Evolutionary conservation across 2,888 invertebrate species (phyloP), one percentile per base, ranked within the genome.

Genomic region (Cryptops parisi): DNA sequence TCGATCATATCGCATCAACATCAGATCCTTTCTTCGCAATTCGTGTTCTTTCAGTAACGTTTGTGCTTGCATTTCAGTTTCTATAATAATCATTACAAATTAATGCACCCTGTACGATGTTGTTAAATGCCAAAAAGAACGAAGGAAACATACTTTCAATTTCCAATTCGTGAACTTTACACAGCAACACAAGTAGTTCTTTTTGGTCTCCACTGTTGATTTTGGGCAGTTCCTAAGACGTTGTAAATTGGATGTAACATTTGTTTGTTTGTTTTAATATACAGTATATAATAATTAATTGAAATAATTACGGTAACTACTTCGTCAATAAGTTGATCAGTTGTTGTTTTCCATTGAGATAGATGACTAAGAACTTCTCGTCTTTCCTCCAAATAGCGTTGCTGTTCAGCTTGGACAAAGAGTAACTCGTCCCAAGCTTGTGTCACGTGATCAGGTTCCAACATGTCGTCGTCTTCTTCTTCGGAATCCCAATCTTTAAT

Each of bases 161-260:
- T 71, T 94, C 94, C 53, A 93, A 74, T 70, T 91, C 88, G 66
- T 94, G 93, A 39, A 94, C 90, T 60, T 87, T 79, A 64, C 90
- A 86, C 67, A 96, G 80, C 47, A 96, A 73, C 22, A 84, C 81
- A 55, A 89, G 70, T 53, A 94, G 79, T 67, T 96, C 94, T 41
- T 86, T 76, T 70, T 96, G 93, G 59, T 93, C 89, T 51, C 87
- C 84, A 57, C 84, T 86, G 64, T 81, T 84, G 52, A 90, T 80
- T 52, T 84, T 77, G 2, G 91, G 88, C 55, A 93, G 72, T 72
- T 85, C 84, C 88, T 84, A 65, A 46, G 19, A 55, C 5, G 47
- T 24, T n/a, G 48, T 15, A 22, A 19, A n/a, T 2, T 45, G 17
- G n/a, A n/a, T 25, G 9, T 51, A 47, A 9, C 12, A n/a, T 47